Evolutionary conservation across 2,888 invertebrate genomes (phyloP).

Genomic region (Lochmaea crataegi): DNA sequence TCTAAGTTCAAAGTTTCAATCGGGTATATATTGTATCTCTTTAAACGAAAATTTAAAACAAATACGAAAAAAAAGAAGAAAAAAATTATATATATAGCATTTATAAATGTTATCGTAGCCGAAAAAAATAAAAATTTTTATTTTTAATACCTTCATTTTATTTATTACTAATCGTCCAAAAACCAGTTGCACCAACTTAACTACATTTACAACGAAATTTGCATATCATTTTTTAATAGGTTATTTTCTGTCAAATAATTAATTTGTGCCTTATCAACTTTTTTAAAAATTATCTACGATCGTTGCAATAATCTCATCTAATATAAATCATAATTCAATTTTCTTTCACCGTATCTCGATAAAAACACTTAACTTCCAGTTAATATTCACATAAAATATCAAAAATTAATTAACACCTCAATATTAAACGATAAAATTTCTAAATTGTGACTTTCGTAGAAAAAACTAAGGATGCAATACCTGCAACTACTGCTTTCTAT

Average conservation of each 20-base stretch:
- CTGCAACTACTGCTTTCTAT: no score
- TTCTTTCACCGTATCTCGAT: background rate
- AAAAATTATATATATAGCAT: slow-evolving; percentile 34
- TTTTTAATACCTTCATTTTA: slow-evolving; percentile 46
- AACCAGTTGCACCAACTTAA: slow-evolving; percentile 39
- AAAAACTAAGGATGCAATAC: no score
- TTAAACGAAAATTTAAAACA: background rate
- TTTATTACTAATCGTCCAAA: slow-evolving; percentile 46
- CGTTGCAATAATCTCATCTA: no score
- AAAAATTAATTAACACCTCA: no score
- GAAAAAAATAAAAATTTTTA: slow-evolving; percentile 47
- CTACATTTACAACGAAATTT: slow-evolving; percentile 45
- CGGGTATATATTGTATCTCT: slow-evolving; percentile 44
- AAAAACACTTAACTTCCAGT: no score
- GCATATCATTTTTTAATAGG: slow-evolving; percentile 40
- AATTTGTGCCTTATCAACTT: slow-evolving; percentile 47
- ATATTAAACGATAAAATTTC: no score
- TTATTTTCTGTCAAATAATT: slow-evolving; percentile 37
- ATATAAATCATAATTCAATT: background rate
- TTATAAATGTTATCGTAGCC: slow-evolving; percentile 46
- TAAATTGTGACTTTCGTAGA: no score
- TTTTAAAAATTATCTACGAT: slow-evolving; percentile 21
- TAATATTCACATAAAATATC: no score
- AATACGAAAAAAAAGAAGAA: slow-evolving; percentile 42
- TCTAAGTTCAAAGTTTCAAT: slow-evolving; percentile 48